phyloP scores from a whole-genome alignment of 2,113 vertebrate genomes.

The Apeltes quadracus region DNA sequence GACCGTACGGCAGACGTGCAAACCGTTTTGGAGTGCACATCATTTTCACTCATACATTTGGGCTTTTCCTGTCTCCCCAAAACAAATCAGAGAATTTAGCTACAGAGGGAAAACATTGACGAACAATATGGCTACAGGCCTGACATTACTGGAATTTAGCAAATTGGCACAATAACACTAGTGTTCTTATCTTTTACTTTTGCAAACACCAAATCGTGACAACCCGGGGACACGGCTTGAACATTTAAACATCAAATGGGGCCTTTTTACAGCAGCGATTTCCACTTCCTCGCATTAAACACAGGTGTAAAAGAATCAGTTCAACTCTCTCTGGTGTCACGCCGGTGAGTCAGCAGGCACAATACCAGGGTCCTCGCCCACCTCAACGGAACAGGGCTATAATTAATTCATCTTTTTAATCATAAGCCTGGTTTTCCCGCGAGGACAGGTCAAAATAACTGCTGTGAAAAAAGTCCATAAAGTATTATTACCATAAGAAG shows the following conservation, averaged over 20 bases:
- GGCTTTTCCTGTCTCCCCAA: background rate
- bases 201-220: background rate
- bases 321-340: background rate
- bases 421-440: background rate
- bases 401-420: background rate
- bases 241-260: constrained; percentile 3
- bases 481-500: too few species aligned
- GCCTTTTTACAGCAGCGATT: background rate
- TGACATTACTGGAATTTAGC: background rate
- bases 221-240: constrained; percentile 9
- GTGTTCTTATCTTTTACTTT: background rate
- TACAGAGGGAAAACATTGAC: background rate
- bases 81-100: background rate
- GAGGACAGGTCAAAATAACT: background rate
- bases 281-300: background rate
- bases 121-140: background rate
- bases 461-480: background rate
- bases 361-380: background rate
- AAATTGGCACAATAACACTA: constrained; percentile 3
- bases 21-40: background rate
- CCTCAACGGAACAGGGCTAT: background rate
- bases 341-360: background rate
- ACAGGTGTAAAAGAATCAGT: background rate
- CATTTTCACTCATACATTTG: background rate
- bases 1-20: background rate